Percentiles rank a stretch among this genome's conserved stretches.
These are phyloP conservation scores for Neopipo cinnamomea DNA, from an alignment of 2,113 vertebrate species.

Conservation along the genomic window DNA sequence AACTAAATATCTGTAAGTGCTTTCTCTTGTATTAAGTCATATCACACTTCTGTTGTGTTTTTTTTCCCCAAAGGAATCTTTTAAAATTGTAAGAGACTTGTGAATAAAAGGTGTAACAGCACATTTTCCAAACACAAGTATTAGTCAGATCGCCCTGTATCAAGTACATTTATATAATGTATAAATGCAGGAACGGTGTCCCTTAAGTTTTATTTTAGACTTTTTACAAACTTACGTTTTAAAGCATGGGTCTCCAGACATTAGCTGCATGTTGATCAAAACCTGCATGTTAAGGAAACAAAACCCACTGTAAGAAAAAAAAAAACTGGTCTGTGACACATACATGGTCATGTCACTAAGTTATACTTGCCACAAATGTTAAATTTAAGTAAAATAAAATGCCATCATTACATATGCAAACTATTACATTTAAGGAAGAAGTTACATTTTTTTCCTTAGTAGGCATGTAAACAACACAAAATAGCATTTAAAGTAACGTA, in stretches of 20 bases:
- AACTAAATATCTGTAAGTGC: not conserved
- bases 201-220: not conserved
- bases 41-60: not conserved
- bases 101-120: not conserved
- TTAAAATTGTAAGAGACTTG: not conserved
- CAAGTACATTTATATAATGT: not conserved
- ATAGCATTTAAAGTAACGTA: not conserved
- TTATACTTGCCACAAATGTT: not conserved
- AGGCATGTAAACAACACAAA: not conserved
- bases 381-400: not conserved
- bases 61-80: not conserved
- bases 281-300: constrained; percentile 75
- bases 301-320: not conserved
- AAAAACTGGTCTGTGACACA: not conserved
- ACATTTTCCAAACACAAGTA: not conserved
- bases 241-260: constrained; percentile 97
- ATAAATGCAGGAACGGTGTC: not conserved
- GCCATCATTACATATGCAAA: not conserved
- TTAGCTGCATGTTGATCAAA: constrained; percentile 91
- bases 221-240: constrained; percentile 85
- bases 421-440: not conserved
- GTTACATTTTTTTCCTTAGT: fast-evolving
- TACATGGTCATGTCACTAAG: not conserved
- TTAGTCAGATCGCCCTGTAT: not conserved
- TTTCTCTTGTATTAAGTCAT: not conserved